phyloP scores from a whole-genome alignment of 1,140 invertebrate species.

The Harpegnathos saltator region DNA sequence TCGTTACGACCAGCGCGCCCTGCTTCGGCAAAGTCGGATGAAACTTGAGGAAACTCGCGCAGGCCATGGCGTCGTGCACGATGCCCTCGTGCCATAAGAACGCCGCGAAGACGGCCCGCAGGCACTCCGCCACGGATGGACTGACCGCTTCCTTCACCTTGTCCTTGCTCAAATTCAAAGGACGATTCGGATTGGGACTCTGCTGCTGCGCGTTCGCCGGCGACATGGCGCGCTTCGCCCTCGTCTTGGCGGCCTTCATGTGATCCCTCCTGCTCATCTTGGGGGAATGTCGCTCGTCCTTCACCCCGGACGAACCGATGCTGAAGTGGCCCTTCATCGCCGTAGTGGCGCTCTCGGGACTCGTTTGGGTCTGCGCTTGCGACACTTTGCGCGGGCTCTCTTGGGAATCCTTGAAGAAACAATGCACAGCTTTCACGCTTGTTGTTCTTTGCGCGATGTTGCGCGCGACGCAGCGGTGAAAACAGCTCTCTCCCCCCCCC shows the following conservation, averaged over 20 bases:
- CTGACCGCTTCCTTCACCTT: slow-evolving; percentile 94
- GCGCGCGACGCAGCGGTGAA: neutral
- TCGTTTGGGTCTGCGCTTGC: slow-evolving; percentile 92
- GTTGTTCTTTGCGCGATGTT: slow-evolving; percentile 7
- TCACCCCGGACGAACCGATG: slow-evolving; percentile 86
- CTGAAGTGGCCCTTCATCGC: slow-evolving; percentile 88
- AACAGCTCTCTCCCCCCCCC: too few relatives aligned
- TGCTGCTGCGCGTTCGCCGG: slow-evolving; percentile 86
- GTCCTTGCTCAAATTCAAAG: slow-evolving; percentile 81
- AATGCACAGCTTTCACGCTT: neutral
- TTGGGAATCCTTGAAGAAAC: slow-evolving; percentile 80
- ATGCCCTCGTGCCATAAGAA: slow-evolving; percentile 99
- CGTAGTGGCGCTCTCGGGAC: slow-evolving; percentile 88
- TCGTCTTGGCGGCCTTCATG: slow-evolving; percentile 83
- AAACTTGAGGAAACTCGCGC: slow-evolving; percentile 98
- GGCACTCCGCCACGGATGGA: slow-evolving; percentile 96
- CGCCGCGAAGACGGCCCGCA: slow-evolving; percentile 97
- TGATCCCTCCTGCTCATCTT: slow-evolving; percentile 89
- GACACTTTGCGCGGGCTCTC: slow-evolving; percentile 86
- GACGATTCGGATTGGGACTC: slow-evolving; percentile 77
- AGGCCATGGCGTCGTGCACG: slow-evolving; percentile 98
- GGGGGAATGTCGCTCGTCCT: slow-evolving; percentile 88
- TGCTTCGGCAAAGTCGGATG: slow-evolving; percentile 95
- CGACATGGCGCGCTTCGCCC: slow-evolving; percentile 88
- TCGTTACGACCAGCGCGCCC: slow-evolving; percentile 91